These are phyloP conservation scores for Miichthys miiuy DNA, from an alignment of 2,797 vertebrate species.

Conservation along the genomic window DNA sequence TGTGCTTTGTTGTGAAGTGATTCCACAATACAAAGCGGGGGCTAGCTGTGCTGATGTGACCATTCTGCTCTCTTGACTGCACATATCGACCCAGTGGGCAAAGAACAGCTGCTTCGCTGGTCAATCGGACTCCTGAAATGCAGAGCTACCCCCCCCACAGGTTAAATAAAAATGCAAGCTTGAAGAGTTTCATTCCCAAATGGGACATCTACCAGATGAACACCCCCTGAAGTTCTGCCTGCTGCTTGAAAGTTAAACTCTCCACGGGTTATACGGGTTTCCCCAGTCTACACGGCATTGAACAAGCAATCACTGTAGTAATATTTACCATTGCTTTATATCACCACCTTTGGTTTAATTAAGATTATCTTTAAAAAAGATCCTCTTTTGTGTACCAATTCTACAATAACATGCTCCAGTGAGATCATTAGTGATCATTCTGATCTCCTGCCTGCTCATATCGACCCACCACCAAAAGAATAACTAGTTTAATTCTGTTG, in stretches of 20 bases:
- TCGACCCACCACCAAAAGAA: slow-evolving; percentile 44
- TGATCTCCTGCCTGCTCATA: slow-evolving; percentile 36
- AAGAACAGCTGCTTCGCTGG: slow-evolving; percentile 55
- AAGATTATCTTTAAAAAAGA: slow-evolving; percentile 17
- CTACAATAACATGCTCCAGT: slow-evolving; percentile 43
- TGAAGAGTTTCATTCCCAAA: slow-evolving; percentile 41
- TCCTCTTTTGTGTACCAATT: slow-evolving; percentile 16
- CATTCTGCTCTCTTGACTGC: slow-evolving; percentile 50
- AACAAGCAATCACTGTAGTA: not conserved
- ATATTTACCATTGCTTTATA: slow-evolving; percentile 6
- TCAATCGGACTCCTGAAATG: slow-evolving; percentile 33
- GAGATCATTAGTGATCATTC: slow-evolving; percentile 40
- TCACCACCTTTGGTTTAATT: slow-evolving; percentile 10
- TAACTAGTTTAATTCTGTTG: slow-evolving; percentile 37
- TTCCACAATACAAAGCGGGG: not conserved
- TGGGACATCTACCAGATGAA: slow-evolving; percentile 22
- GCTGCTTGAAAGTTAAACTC: slow-evolving; percentile 22
- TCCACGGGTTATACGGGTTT: not conserved
- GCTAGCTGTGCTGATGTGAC: slow-evolving; percentile 37
- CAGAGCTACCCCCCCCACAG: slow-evolving; percentile 22
- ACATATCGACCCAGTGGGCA: slow-evolving; percentile 40
- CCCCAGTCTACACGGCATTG: slow-evolving; percentile 3
- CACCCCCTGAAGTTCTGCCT: slow-evolving; percentile 1
- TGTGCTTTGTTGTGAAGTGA: slow-evolving; percentile 11
- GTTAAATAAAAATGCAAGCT: slow-evolving; percentile 42